These are phyloP conservation scores for Acronicta psi DNA, from an alignment of 2,888 invertebrate species.

Conservation along the genomic window DNA sequence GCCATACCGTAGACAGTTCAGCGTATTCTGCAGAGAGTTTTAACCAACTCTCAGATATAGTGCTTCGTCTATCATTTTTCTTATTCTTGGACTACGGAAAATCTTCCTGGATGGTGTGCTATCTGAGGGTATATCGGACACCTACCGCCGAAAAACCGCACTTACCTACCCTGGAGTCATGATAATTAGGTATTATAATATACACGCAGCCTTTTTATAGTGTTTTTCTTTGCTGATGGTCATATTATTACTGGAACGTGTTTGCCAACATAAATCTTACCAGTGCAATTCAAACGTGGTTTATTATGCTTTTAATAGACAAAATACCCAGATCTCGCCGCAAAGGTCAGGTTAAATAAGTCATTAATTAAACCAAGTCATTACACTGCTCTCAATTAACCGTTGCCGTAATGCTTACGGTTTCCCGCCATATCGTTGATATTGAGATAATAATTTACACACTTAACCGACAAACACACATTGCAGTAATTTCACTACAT, in stretches of 20 bases:
- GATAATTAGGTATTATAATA: no score
- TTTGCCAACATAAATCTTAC: neutral
- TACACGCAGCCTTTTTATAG: no score
- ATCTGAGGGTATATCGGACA: no score
- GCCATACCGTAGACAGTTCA: no score
- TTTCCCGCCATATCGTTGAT: slow-evolving; percentile 11
- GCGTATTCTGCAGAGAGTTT: no score
- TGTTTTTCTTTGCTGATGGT: slow-evolving; percentile 3
- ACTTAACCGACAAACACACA: slow-evolving; percentile 28
- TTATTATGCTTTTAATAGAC: slow-evolving; percentile 3
- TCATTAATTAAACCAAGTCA: slow-evolving; percentile 34
- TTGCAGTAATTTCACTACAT: slow-evolving; percentile 5
- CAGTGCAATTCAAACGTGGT: neutral
- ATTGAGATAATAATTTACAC: slow-evolving; percentile 13
- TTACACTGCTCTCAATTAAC: slow-evolving; percentile 29
- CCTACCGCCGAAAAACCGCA: no score
- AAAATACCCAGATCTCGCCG: slow-evolving; percentile 2
- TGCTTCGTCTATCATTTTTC: neutral
- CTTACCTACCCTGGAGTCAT: no score
- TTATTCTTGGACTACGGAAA: no score
- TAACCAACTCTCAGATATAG: no score
- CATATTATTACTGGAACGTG: neutral
- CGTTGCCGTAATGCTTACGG: slow-evolving; percentile 15
- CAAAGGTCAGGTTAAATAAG: slow-evolving; percentile 16
- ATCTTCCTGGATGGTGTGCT: no score